Conservation (phyloP, 2,888 invertebrate species). For the Drosophila demipolita region DNA sequence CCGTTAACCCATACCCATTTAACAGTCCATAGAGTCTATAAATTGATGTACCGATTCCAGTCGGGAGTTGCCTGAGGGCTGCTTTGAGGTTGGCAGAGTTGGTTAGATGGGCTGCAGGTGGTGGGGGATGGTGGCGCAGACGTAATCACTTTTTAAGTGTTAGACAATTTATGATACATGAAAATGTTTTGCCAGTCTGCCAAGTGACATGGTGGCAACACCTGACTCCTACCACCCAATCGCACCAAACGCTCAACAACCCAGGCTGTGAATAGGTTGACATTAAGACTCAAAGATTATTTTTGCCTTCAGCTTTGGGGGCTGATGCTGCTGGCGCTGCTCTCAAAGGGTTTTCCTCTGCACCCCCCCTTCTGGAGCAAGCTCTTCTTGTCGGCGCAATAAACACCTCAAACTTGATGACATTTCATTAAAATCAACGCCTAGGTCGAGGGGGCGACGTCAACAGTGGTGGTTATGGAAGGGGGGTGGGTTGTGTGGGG, state of each 20-base stretch:
- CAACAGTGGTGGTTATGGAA: constrained; percentile 7
- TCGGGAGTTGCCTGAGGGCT: constrained; percentile 4
- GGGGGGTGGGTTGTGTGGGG: not conserved
- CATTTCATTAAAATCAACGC: constrained; percentile 83
- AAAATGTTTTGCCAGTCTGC: constrained; percentile 61
- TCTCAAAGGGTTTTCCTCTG: constrained; percentile 67
- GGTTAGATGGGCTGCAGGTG: not conserved
- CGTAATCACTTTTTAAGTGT: constrained; percentile 82
- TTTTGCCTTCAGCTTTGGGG: constrained; percentile 44
- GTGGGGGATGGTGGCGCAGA: constrained; percentile 64
- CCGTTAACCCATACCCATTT: not conserved
- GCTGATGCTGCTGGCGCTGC: constrained; percentile 13
- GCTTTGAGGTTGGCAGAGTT: constrained; percentile 12
- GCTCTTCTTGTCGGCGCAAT: constrained; percentile 73
- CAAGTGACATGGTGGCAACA: constrained; percentile 23
- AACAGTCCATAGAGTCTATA: constrained; percentile 43
- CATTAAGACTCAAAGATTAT: constrained; percentile 72
- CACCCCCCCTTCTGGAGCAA: not conserved
- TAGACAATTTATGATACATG: constrained; percentile 81
- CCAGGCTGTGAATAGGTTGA: constrained; percentile 37
- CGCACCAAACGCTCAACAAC: not conserved
- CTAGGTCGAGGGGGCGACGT: not conserved
- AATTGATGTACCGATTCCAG: constrained; percentile 62
- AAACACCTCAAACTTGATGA: constrained; percentile 83
- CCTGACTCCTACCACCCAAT: constrained; percentile 24